Percentiles rank a stretch among this genome's conserved stretches.
Evolutionary conservation across 92 coral and sea anemone genomes (phyloP).

Genomic region (Micromussa lordhowensis): DNA sequence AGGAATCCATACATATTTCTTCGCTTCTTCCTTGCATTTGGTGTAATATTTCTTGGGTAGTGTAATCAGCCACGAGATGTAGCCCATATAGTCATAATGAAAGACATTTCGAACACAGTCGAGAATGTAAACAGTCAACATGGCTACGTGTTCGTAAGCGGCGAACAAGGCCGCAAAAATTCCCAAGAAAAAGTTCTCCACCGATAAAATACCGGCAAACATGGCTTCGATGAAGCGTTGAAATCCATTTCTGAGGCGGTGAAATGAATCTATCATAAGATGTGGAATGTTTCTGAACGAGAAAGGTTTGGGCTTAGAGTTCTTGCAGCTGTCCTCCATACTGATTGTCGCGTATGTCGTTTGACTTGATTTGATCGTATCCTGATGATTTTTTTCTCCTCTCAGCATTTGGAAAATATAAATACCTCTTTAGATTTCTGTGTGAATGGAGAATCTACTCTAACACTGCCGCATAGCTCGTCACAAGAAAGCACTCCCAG

Average conservation of each 20-base stretch:
- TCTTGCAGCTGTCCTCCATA: conserved; percentile 12
- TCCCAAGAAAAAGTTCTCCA: conserved; percentile 8
- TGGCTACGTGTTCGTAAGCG: conserved; percentile 9
- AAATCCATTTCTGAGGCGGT: background rate
- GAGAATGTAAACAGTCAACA: background rate
- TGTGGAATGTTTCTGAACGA: conserved; percentile 25
- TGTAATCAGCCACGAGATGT: background rate
- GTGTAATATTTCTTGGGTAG: conserved; percentile 28
- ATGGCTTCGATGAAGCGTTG: conserved; percentile 1
- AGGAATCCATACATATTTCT: conserved; percentile 44
- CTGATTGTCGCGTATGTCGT: background rate
- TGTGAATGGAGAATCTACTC: background rate
- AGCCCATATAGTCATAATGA: conserved; percentile 60
- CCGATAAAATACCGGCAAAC: conserved; percentile 1
- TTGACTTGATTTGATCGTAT: background rate
- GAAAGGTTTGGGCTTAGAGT: background rate
- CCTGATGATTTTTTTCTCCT: background rate
- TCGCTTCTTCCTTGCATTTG: conserved; percentile 39
- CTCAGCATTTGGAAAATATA: background rate
- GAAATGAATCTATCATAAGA: background rate
- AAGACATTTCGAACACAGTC: conserved; percentile 30
- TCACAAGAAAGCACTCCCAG: background rate
- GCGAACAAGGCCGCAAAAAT: background rate
- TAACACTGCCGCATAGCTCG: background rate
- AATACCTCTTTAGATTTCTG: conserved; percentile 1